These are phyloP conservation scores for Trachelus tabidus DNA, from an alignment of 2,888 invertebrate genomes.

Conservation along the genomic window DNA sequence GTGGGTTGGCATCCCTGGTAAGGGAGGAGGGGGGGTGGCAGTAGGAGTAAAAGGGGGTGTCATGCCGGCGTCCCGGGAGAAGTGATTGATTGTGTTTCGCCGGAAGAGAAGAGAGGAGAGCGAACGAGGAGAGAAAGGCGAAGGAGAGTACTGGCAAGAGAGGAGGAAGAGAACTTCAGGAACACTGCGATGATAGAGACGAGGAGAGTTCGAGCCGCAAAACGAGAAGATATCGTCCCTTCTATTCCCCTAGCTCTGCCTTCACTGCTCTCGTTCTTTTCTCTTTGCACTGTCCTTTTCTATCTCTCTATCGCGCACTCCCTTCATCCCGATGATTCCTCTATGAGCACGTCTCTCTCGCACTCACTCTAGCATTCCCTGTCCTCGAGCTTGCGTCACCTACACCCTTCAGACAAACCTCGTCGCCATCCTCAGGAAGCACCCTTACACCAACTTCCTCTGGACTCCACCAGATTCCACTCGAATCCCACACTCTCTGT, in stretches of 20 bases:
- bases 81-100: slow-evolving; percentile 66
- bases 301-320: slow-evolving; percentile 6
- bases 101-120: slow-evolving; percentile 54
- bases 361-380: slow-evolving; percentile 13
- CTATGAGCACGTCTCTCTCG: slow-evolving; percentile 18
- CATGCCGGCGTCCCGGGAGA: slow-evolving; percentile 60
- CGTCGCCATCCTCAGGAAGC: slow-evolving; percentile 20
- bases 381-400: slow-evolving; percentile 28
- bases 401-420: slow-evolving; percentile 38
- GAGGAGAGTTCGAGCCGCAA: slow-evolving; percentile 52
- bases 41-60: slow-evolving; percentile 60
- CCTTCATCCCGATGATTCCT: slow-evolving; percentile 17
- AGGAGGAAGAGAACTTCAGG: slow-evolving; percentile 28
- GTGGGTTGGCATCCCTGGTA: slow-evolving; percentile 31
- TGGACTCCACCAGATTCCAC: slow-evolving; percentile 46
- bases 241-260: slow-evolving; percentile 19
- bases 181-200: slow-evolving; percentile 53
- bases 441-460: slow-evolving; percentile 24
- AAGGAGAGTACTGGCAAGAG: slow-evolving; percentile 36
- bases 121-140: slow-evolving; percentile 34
- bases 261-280: not conserved
- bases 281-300: slow-evolving; percentile 3
- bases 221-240: slow-evolving; percentile 51
- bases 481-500: slow-evolving; percentile 31
- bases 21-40: slow-evolving; percentile 41